Conservation (phyloP, 2,888 invertebrate species). For the Philhelius pedissequus region DNA sequence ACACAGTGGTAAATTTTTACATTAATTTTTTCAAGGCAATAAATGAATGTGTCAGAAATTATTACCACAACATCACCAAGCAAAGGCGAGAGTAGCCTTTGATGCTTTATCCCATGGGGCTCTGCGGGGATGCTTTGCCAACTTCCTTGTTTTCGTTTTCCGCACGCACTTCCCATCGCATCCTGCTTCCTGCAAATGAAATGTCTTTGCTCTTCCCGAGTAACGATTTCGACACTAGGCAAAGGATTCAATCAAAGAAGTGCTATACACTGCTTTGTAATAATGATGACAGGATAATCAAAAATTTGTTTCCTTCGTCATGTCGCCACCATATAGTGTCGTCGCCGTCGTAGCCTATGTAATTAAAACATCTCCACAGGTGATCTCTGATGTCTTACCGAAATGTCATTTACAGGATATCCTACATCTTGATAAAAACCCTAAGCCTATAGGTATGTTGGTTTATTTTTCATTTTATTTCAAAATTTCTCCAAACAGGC, state of each 20-base stretch:
- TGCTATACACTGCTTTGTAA: constrained; percentile 47
- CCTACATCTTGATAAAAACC: constrained; percentile 34
- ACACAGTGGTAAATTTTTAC: constrained; percentile 60
- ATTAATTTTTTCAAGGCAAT: constrained; percentile 59
- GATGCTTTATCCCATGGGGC: no score
- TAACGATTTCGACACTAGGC: constrained; percentile 25
- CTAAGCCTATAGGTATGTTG: no score
- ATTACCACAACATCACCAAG: constrained; percentile 64
- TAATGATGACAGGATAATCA: constrained; percentile 68
- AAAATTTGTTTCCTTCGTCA: constrained; percentile 64
- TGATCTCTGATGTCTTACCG: constrained; percentile 66
- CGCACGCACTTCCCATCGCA: background rate
- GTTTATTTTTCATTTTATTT: background rate
- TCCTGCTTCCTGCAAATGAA: constrained; percentile 51
- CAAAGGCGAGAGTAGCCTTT: constrained; percentile 48
- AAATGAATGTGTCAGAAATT: constrained; percentile 66
- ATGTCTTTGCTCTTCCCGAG: constrained; percentile 57
- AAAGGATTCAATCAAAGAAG: constrained; percentile 65
- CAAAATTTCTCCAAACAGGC: background rate
- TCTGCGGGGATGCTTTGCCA: constrained; percentile 28
- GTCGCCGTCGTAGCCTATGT: constrained; percentile 16
- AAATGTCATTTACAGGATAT: constrained; percentile 59
- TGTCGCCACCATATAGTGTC: background rate
- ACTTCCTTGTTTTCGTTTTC: constrained; percentile 37
- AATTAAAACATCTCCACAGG: constrained; percentile 69